These are phyloP conservation scores for Tetramorium parvispinum DNA, from an alignment of 1,140 invertebrate genomes.

Conservation along the genomic window DNA sequence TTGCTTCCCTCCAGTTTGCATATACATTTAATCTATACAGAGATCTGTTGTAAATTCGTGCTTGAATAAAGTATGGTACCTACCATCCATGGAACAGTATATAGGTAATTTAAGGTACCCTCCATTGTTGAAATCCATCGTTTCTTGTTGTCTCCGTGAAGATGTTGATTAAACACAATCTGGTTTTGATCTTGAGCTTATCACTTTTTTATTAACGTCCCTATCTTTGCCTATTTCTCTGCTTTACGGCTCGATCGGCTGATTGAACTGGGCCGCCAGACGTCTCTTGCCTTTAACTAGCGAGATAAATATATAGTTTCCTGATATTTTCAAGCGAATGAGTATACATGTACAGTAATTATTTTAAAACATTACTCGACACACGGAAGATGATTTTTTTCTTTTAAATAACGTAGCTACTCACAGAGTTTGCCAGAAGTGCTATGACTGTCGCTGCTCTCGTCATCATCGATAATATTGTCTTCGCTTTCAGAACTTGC, in stretches of 20 bases:
- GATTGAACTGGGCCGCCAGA: constrained; percentile 84
- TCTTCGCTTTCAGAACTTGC: constrained; percentile 48
- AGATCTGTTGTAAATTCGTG: constrained; percentile 53
- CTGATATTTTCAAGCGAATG: constrained; percentile 25
- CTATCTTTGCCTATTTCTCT: background rate
- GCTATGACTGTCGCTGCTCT: constrained; percentile 72
- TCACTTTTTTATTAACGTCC: constrained; percentile 17
- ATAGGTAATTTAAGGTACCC: constrained; percentile 68
- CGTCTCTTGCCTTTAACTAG: constrained; percentile 82
- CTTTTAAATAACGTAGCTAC: constrained; percentile 35
- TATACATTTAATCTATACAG: constrained; percentile 66
- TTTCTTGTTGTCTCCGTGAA: background rate
- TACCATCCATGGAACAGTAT: constrained; percentile 64
- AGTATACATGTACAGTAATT: background rate
- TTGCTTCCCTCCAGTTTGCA: constrained; percentile 30
- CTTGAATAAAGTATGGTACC: constrained; percentile 67
- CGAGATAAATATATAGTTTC: constrained; percentile 63
- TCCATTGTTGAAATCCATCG: constrained; percentile 23
- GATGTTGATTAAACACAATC: constrained; percentile 18
- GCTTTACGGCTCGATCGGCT: constrained; percentile 80
- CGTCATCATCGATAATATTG: constrained; percentile 47
- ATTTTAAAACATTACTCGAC: background rate
- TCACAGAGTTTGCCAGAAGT: constrained; percentile 81
- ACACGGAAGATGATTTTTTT: background rate
- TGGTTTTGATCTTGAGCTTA: constrained; percentile 20